Conservation (phyloP, 1,140 invertebrate species). For the Parasteatoda tepidariorum region DNA sequence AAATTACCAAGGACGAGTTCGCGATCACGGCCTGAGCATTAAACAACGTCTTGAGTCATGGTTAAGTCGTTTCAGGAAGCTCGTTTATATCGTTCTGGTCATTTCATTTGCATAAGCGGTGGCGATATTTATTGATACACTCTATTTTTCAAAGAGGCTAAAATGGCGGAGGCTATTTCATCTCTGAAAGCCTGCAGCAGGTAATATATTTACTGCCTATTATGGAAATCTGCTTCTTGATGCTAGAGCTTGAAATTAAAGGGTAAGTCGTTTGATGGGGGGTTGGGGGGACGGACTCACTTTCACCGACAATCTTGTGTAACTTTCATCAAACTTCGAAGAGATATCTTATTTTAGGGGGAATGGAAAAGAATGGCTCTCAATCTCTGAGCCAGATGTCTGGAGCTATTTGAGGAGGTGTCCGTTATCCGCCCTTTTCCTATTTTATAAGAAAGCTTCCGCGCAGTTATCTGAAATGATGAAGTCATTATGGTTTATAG, state of each 20-base stretch:
- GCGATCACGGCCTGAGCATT: neutral
- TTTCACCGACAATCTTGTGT: neutral
- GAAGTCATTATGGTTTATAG: neutral
- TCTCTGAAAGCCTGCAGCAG: neutral
- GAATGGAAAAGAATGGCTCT: neutral
- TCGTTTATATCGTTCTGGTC: conserved; percentile 43
- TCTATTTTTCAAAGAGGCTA: conserved; percentile 41
- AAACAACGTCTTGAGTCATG: conserved; percentile 36
- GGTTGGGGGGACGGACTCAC: neutral
- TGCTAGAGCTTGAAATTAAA: conserved; percentile 37
- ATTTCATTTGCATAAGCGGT: conserved; percentile 58
- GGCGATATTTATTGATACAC: conserved; percentile 53
- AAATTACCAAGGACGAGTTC: conserved; percentile 13
- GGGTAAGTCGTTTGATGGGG: conserved; percentile 28
- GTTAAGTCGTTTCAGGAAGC: conserved; percentile 31
- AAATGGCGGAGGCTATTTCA: neutral
- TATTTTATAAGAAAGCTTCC: neutral
- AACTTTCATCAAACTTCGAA: neutral
- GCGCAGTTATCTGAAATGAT: neutral
- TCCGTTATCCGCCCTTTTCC: neutral
- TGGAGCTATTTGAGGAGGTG: neutral
- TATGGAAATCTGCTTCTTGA: conserved; percentile 46
- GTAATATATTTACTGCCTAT: conserved; percentile 36
- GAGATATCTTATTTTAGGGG: neutral
- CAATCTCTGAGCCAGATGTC: conserved; percentile 9